These are phyloP conservation scores for Ceryle rudis DNA, from an alignment of 2,797 vertebrate genomes.

Conservation along the genomic window DNA sequence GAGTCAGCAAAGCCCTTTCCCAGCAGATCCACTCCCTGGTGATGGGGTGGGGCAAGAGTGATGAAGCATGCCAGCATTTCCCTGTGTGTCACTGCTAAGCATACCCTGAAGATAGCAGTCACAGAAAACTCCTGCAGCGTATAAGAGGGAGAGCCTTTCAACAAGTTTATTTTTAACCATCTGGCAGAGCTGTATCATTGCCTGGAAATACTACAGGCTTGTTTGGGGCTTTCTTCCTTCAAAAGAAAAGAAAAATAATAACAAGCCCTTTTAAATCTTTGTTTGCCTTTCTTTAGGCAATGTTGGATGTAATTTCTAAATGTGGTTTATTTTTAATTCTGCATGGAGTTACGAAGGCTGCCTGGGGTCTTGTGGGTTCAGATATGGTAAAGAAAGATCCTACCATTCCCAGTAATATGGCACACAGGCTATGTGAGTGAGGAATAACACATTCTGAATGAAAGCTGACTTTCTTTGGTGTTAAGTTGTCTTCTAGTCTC, in stretches of 20 bases:
- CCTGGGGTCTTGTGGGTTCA: neutral
- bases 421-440: neutral
- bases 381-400: neutral
- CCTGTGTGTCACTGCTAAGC: neutral
- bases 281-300: neutral
- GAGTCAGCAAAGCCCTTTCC: neutral
- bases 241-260: neutral
- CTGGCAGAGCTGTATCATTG: neutral
- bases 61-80: neutral
- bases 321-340: neutral
- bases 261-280: neutral
- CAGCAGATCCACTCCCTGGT: neutral
- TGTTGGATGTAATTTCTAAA: neutral
- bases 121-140: neutral
- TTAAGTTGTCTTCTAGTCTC: neutral
- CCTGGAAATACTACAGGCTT: neutral
- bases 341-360: neutral
- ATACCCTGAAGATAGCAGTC: neutral
- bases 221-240: neutral
- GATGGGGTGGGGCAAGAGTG: neutral
- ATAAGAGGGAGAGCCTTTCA: neutral
- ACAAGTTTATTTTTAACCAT: slow-evolving; percentile 13
- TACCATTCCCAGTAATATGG: neutral
- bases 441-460: neutral
- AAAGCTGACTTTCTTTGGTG: neutral